phyloP scores from a whole-genome alignment of 1,140 invertebrate species.

The Penaeus vannamei region DNA sequence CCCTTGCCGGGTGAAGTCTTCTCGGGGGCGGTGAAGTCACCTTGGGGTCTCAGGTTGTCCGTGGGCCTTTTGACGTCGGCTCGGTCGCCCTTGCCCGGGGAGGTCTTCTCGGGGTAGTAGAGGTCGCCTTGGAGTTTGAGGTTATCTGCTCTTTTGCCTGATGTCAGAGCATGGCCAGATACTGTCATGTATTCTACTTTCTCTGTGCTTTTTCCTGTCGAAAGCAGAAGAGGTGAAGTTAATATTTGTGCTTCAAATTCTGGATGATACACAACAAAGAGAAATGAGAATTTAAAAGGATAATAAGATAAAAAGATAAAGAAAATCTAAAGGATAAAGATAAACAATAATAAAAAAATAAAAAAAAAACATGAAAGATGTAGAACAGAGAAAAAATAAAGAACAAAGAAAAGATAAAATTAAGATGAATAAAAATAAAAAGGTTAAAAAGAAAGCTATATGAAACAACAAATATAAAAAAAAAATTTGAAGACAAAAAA shows the following conservation, averaged over 20 bases:
- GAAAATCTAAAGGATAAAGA: too few relatives aligned
- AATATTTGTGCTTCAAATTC: neutral
- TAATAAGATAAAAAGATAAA: too few relatives aligned
- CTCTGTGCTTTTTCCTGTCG: slow-evolving; percentile 49
- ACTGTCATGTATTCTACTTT: slow-evolving; percentile 59
- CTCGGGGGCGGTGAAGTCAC: slow-evolving; percentile 48
- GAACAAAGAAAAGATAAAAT: too few relatives aligned
- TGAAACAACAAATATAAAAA: too few relatives aligned
- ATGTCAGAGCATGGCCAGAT: slow-evolving; percentile 38
- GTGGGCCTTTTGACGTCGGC: slow-evolving; percentile 37
- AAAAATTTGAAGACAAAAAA: too few relatives aligned
- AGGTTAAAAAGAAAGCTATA: too few relatives aligned
- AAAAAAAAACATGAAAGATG: too few relatives aligned
- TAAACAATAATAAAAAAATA: too few relatives aligned
- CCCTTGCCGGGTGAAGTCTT: slow-evolving; percentile 32
- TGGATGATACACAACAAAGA: too few relatives aligned
- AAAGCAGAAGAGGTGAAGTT: neutral
- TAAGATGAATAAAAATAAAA: too few relatives aligned
- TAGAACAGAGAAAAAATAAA: too few relatives aligned
- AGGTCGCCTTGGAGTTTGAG: slow-evolving; percentile 47
- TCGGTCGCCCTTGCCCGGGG: slow-evolving; percentile 47
- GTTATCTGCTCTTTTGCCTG: slow-evolving; percentile 23
- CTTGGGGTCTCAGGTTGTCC: slow-evolving; percentile 41
- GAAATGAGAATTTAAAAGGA: too few relatives aligned
- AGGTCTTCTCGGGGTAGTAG: slow-evolving; percentile 31